phyloP scores from a whole-genome alignment of 2,113 vertebrate genomes.

The Nyctibius bracteatus region DNA sequence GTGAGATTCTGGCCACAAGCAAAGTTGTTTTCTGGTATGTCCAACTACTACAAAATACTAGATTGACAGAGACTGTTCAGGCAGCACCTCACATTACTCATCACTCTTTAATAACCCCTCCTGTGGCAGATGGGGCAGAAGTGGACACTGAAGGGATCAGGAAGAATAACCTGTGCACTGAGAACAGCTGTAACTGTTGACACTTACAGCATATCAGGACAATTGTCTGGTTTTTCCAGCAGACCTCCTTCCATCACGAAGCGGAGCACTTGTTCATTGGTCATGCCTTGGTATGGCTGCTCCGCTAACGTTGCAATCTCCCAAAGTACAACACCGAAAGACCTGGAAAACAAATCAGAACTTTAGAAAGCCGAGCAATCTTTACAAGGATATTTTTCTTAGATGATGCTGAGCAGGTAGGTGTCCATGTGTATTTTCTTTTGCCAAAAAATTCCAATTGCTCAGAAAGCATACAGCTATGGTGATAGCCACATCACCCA shows the following conservation, averaged over 20 bases:
- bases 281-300: slow-evolving; percentile 98
- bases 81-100: not conserved
- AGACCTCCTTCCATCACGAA: slow-evolving; percentile 99
- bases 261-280: slow-evolving; percentile 97
- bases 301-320: slow-evolving; percentile 95
- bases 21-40: not conserved
- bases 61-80: not conserved
- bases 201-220: slow-evolving; percentile 95
- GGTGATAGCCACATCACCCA: not conserved
- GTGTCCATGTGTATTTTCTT: not conserved
- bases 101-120: not conserved
- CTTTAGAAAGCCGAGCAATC: not conserved
- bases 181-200: not conserved
- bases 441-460: not conserved
- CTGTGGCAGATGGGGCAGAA: rapidly evolving
- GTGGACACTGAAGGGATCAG: not conserved
- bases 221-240: slow-evolving; percentile 96
- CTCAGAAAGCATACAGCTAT: not conserved
- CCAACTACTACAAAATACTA: not conserved
- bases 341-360: slow-evolving; percentile 73
- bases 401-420: not conserved
- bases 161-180: not conserved
- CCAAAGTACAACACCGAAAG: slow-evolving; percentile 97
- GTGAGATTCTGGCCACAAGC: not conserved
- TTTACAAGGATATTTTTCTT: not conserved